A percentile compares a stretch with the other conserved stretches of the same genome.
Conservation (phyloP, 2,888 invertebrate species). For the Sesia bembeciformis region DNA sequence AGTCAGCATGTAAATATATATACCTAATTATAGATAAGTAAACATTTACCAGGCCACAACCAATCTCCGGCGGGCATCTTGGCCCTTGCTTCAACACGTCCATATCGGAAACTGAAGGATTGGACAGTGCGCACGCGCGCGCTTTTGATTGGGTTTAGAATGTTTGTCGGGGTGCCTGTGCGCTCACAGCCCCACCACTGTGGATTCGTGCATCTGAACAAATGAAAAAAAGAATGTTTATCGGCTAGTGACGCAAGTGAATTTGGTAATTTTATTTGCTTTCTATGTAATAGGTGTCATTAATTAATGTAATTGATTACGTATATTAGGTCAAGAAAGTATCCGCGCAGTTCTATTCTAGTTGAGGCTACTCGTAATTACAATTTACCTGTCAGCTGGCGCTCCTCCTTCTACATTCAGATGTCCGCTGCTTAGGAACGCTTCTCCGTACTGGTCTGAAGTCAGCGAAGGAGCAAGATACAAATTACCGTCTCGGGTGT, state of each 20-base stretch:
- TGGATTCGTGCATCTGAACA: conserved; percentile 71
- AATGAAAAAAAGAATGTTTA: background rate
- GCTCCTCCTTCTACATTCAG: conserved; percentile 75
- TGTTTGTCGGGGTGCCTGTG: conserved; percentile 60
- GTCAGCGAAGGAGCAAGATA: conserved; percentile 77
- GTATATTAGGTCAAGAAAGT: no score
- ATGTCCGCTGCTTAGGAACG: conserved; percentile 64
- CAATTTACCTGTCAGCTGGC: conserved; percentile 72
- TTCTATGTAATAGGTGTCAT: no score
- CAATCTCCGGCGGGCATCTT: conserved; percentile 82
- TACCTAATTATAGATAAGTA: background rate
- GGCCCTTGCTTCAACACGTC: conserved; percentile 77
- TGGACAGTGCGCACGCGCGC: conserved; percentile 77
- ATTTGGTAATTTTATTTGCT: no score
- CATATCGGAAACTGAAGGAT: conserved; percentile 79
- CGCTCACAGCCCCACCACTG: conserved; percentile 75
- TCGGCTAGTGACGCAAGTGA: no score
- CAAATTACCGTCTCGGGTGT: conserved; percentile 69
- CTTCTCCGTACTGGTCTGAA: conserved; percentile 67
- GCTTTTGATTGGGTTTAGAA: conserved; percentile 79
- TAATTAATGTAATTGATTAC: no score
- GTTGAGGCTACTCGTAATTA: no score
- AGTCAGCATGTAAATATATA: background rate
- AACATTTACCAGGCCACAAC: conserved; percentile 72
- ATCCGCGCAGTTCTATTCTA: no score